Evolutionary conservation across 2,888 invertebrate species (phyloP).

Genomic region (Pseudococcus longispinus): DNA sequence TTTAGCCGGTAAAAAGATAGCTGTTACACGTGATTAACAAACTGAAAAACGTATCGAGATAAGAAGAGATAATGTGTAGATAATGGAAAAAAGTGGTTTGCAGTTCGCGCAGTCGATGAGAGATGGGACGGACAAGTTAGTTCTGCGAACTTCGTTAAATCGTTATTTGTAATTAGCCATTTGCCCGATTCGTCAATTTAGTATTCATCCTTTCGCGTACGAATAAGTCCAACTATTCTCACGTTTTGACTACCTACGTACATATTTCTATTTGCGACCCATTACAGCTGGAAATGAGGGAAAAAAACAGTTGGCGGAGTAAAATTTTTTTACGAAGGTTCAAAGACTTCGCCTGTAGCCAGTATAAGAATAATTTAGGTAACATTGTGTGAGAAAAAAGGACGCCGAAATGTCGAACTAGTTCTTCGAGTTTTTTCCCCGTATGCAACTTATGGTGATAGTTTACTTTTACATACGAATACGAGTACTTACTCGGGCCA

Average conservation of each 20-base stretch:
- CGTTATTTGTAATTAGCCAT: neutral
- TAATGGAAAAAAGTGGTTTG: too few relatives aligned
- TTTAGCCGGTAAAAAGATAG: too few relatives aligned
- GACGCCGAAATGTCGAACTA: neutral
- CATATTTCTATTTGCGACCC: neutral
- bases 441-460: neutral
- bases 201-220: neutral
- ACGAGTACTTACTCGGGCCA: too few relatives aligned
- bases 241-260: too few relatives aligned
- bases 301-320: neutral
- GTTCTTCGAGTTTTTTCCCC: neutral
- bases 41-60: too few relatives aligned
- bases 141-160: neutral
- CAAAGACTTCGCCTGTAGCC: neutral
- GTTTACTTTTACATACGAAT: too few relatives aligned
- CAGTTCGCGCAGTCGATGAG: neutral
- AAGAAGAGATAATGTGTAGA: too few relatives aligned
- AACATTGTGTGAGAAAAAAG: constrained; percentile 20
- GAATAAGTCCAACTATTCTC: neutral
- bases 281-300: neutral
- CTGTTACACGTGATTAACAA: too few relatives aligned
- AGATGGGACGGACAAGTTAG: neutral
- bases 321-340: neutral
- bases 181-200: neutral
- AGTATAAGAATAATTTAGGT: neutral